Evolutionary conservation across 2,888 invertebrate species (phyloP), one percentile per base, ranked within the genome.

Genomic region (Augiades crinisus): DNA sequence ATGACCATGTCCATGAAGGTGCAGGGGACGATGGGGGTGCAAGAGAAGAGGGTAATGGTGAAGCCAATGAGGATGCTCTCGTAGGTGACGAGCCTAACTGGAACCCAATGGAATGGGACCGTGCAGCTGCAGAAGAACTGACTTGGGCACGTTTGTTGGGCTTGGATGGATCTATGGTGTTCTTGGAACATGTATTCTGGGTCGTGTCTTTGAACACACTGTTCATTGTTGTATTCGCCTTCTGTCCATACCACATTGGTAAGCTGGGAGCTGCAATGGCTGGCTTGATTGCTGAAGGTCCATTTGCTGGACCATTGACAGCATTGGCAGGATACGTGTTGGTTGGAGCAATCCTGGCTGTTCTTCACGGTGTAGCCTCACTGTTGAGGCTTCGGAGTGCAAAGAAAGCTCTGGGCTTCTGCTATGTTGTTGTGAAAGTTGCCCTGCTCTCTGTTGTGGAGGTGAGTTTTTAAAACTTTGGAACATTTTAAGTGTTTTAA

Each of bases 111-210:
- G 99, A 99, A 72, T 99, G 98, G 98, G 99, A 99, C 74, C 91
- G 98, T 58, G 98, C 98, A 0, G 98, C 98, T 0, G 98, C 97
- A 7, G 99, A 99, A 72, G 99, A 99, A 78, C 87, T 99, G 17
- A 99, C 99, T 0, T 99, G 99, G 99, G 99, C 99, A 75, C 92
- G 98, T 59, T 89, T 99, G 4, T 90, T 99, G 0, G 99, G 99
- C 0, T 84, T 99, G 6, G 99, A 99, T 81, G 99, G 99, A 0
- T 99, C 99, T 0, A 92, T 99, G 67, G 95, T 98, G 40, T 99
- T 99, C 75, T 83, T 99, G 47, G 99, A 99, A 78, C 99, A 99
- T 89, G 99, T 99, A 0, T 99, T 99, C 77, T 99, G 99, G 99
- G 98, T 99, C 16, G 97, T 99, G 13, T 98, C 98, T 0, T 86